Conservation (phyloP, 2,888 invertebrate genomes). For the Nomada flava region DNA sequence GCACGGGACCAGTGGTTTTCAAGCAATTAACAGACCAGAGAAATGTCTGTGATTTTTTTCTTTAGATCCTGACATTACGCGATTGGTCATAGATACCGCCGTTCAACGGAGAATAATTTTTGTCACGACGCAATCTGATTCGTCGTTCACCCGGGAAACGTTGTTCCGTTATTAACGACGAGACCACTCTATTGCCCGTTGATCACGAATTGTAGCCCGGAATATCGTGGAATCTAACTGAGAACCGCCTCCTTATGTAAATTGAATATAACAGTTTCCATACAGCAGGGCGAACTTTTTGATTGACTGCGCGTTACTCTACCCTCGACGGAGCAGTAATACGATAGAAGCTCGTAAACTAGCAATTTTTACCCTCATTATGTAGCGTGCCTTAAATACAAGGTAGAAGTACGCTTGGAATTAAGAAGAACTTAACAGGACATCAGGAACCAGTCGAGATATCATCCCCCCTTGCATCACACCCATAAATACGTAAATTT, state of each 20-base stretch:
- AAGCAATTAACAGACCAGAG: slow-evolving; percentile 44
- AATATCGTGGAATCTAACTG: slow-evolving; percentile 7
- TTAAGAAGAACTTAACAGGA: too few species aligned
- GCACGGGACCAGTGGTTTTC: slow-evolving; percentile 71
- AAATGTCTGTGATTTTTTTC: slow-evolving; percentile 35
- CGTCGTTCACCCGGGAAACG: not conserved
- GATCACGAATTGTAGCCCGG: not conserved
- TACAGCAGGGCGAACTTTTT: slow-evolving; percentile 25
- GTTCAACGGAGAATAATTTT: not conserved
- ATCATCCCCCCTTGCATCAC: too few species aligned
- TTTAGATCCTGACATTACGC: slow-evolving; percentile 5
- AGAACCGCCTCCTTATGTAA: slow-evolving; percentile 46
- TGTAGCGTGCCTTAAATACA: not conserved
- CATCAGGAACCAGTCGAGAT: not conserved
- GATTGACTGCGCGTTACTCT: slow-evolving; percentile 12
- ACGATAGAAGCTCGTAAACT: not conserved
- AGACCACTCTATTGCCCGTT: not conserved
- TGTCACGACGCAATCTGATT: not conserved
- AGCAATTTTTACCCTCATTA: not conserved
- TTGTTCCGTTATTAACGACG: slow-evolving; percentile 2
- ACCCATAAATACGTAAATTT: too few species aligned
- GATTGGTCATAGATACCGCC: not conserved
- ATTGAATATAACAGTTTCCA: slow-evolving; percentile 41
- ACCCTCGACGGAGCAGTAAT: not conserved
- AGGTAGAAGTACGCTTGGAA: too few species aligned